Evolutionary conservation across 2,113 vertebrate genomes (phyloP), one percentile per base, ranked within the genome.

Genomic region (Myrmecobius fasciatus): DNA sequence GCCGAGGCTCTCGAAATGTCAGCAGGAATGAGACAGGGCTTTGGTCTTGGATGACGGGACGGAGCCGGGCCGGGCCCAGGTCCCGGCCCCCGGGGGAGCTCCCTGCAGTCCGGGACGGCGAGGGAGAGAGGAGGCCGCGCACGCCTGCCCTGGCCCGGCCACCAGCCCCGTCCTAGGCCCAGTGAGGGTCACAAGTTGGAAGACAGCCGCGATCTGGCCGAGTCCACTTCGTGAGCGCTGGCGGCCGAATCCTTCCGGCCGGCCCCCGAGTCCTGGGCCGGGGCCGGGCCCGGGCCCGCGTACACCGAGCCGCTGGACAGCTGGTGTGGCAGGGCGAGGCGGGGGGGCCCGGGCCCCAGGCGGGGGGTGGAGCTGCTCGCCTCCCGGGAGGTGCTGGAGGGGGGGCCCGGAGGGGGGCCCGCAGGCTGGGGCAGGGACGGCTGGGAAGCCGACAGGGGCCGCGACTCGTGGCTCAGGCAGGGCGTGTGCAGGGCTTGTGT

Each of bases 131-230:
- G 36, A 22, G 67, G 36, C 67, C 17, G 60, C 14, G 36, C 1
- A 60, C 56, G 26, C 28, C 56, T 60, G 56, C 56, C 56, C 56
- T 25, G 95, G 43, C 60, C 93, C 95, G 92, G 54, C 92, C 95
- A 94, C 91, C 3, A 3, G 46, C 52, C 5, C 83, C 0, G n/a
- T 24, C 48, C 96, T 96, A 93, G 52, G 26, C 95, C 92, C 12
- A 20, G 36, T 83, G n/a, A 96, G 98, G 98, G 99, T 99, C 99
- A 99, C 99, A 99, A 99, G 98, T 99, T 99, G 98, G 99, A 99
- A 36, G 99, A 99, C 91, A 99, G 99, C 98, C 99, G 99, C 92
- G 99, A 99, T 98, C 99, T 99, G 93, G 99, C 97, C 3, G 98
- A 98, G 98, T 99, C 99, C 97, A 98, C 99, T 89, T 99, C 99